A percentile compares a stretch with the other conserved stretches of the same genome.
Evolutionary conservation across 2,113 vertebrate genomes (phyloP).

Genomic region (Gobiocypris rarus): DNA sequence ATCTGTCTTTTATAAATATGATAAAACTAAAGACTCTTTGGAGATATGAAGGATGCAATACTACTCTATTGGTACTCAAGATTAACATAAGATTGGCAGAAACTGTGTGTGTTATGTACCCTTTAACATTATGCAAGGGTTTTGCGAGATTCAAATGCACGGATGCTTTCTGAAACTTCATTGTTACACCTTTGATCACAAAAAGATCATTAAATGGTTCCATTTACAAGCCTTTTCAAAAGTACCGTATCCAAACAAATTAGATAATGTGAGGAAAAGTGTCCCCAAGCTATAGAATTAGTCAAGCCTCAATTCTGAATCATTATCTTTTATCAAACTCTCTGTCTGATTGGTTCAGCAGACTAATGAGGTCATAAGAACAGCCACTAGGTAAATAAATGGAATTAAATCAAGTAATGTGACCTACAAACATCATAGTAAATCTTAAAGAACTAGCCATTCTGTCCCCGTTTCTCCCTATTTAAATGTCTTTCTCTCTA

Average conservation of each 20-base stretch:
- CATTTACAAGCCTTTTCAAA: slow-evolving; percentile 4
- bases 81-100: no score
- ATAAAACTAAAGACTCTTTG: no score
- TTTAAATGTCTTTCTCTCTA: not conserved
- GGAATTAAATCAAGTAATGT: not conserved
- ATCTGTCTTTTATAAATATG: no score
- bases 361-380: slow-evolving; percentile 32
- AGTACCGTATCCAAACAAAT: slow-evolving; percentile 24
- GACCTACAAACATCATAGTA: slow-evolving; percentile 5
- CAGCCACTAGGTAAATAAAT: slow-evolving; percentile 29
- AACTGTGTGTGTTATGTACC: no score
- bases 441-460: not conserved
- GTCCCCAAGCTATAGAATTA: slow-evolving; percentile 31
- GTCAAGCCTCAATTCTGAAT: slow-evolving; percentile 24
- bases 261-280: slow-evolving; percentile 10
- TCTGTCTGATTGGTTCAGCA: slow-evolving; percentile 1
- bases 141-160: not conserved
- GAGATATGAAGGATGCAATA: no score
- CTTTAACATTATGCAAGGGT: no score
- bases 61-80: no score
- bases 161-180: not conserved
- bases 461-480: not conserved
- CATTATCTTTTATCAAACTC: slow-evolving; percentile 28
- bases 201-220: not conserved
- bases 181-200: not conserved